Percentiles rank a stretch among this genome's conserved stretches.
phyloP scores from a whole-genome alignment of 2,113 vertebrate species.

The Lutjanus erythropterus region DNA sequence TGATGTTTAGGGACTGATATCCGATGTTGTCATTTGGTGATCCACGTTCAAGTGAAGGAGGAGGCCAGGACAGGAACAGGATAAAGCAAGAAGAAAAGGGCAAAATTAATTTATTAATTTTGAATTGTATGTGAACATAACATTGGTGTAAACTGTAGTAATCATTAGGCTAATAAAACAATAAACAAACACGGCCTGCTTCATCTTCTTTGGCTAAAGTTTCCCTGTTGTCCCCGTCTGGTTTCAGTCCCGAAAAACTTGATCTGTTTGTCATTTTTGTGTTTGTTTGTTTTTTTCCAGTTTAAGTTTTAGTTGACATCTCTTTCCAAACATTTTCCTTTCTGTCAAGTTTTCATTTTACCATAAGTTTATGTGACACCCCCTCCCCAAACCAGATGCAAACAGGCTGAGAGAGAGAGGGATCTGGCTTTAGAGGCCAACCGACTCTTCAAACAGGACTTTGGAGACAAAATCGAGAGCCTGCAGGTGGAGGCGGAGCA shows the following conservation, averaged over 20 bases:
- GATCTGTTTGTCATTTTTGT: constrained; percentile 9
- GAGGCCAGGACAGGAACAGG: constrained; percentile 19
- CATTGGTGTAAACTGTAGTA: constrained; percentile 96
- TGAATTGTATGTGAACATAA: constrained; percentile 91
- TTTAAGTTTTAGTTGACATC: not conserved
- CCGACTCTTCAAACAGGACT: constrained; percentile 97
- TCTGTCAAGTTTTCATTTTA: constrained; percentile 80
- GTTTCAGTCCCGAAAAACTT: constrained; percentile 63
- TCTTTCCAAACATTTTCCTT: constrained; percentile 15
- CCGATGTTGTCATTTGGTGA: constrained; percentile 33
- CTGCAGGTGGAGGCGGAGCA: constrained; percentile 93
- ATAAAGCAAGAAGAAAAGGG: constrained; percentile 62
- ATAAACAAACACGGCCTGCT: constrained; percentile 88
- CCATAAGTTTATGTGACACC: constrained; percentile 92
- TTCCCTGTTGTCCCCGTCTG: constrained; percentile 53
- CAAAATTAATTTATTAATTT: constrained; percentile 73
- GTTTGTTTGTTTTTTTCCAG: no score
- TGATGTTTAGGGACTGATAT: constrained; percentile 28
- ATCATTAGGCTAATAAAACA: constrained; percentile 91
- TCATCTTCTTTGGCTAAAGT: constrained; percentile 78
- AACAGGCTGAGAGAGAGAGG: constrained; percentile 90
- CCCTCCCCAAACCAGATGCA: constrained; percentile 91
- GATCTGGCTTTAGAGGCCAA: constrained; percentile 92
- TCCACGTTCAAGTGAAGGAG: constrained; percentile 27
- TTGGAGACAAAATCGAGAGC: constrained; percentile 97